Percentiles rank a stretch among this genome's conserved stretches.
phyloP scores from a whole-genome alignment of 1,140 invertebrate species.

The Steinernema feltiae region DNA sequence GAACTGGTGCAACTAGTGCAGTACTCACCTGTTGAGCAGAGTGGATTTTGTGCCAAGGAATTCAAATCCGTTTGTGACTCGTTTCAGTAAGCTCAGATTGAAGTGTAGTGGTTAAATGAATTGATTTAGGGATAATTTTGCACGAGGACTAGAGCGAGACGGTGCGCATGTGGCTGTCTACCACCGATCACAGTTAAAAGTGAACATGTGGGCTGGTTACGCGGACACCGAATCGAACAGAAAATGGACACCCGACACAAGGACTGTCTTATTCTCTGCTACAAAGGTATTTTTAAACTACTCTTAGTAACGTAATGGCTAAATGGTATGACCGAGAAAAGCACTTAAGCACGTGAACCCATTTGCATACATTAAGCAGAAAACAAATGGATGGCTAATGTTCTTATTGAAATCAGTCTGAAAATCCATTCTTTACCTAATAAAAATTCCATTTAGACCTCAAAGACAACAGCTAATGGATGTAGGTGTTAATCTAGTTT shows the following conservation, averaged over 20 bases:
- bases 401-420: too few relatives aligned
- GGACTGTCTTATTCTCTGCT: constrained; percentile 41
- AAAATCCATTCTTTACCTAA: too few relatives aligned
- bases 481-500: too few relatives aligned
- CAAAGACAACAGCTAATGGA: too few relatives aligned
- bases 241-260: constrained; percentile 41
- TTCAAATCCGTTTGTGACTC: constrained; percentile 10
- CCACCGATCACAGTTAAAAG: constrained; percentile 43
- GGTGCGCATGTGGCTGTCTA: constrained; percentile 58
- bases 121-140: constrained; percentile 41
- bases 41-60: background rate
- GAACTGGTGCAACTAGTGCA: background rate
- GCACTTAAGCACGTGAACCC: too few relatives aligned
- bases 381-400: too few relatives aligned
- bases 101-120: background rate
- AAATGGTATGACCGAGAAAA: constrained; percentile 10
- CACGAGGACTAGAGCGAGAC: constrained; percentile 38
- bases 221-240: constrained; percentile 46
- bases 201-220: constrained; percentile 59
- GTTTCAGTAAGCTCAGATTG: background rate
- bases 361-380: too few relatives aligned
- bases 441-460: too few relatives aligned
- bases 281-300: constrained; percentile 38
- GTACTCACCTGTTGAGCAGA: background rate
- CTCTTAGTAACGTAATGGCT: background rate